Evolutionary conservation across 2,113 vertebrate genomes (phyloP).

Genomic region (Dasyornis broadbenti): DNA sequence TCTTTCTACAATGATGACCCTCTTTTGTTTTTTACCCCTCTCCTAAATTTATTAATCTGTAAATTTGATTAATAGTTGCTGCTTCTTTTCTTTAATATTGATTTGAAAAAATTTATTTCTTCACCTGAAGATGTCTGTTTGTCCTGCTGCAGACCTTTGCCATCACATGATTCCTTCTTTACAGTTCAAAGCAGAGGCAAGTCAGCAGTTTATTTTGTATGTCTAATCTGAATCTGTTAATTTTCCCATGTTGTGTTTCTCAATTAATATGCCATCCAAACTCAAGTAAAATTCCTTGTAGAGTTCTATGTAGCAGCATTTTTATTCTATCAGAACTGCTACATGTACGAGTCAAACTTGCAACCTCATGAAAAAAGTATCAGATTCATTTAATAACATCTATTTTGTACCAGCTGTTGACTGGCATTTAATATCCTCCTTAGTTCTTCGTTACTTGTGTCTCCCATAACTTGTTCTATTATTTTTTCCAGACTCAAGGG

Average conservation of each 20-base stretch:
- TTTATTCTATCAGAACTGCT: neutral
- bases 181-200: neutral
- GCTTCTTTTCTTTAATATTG: neutral
- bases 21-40: neutral
- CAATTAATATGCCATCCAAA: neutral
- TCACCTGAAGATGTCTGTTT: accelerated
- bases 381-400: neutral
- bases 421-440: neutral
- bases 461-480: neutral
- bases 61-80: neutral
- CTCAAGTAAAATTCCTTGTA: neutral
- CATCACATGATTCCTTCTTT: neutral
- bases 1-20: neutral
- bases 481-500: neutral
- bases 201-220: neutral
- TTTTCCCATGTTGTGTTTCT: neutral
- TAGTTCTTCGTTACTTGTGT: neutral
- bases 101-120: neutral
- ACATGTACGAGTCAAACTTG: neutral
- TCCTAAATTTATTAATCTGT: neutral
- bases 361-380: neutral
- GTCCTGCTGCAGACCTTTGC: neutral
- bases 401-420: neutral
- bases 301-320: neutral
- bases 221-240: neutral